These are phyloP conservation scores for Odobenus rosmarus DNA, from an alignment of 2,113 vertebrate species.

Conservation along the genomic window DNA sequence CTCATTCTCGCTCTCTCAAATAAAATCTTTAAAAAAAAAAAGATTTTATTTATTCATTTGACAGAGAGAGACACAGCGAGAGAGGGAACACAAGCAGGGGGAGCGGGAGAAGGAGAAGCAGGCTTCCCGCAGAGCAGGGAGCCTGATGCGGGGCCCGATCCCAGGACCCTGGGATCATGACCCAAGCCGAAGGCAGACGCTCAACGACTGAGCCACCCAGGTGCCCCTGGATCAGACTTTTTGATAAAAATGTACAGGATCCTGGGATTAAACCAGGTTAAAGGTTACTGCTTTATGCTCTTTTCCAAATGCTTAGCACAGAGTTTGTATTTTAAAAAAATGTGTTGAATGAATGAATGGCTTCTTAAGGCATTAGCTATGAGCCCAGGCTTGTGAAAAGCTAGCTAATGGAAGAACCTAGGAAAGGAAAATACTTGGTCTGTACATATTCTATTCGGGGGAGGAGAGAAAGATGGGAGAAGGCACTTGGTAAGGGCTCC, in stretches of 20 bases:
- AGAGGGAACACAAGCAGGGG: too few relatives aligned
- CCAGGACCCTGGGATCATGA: too few relatives aligned
- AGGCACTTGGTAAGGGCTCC: neutral
- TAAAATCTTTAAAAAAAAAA: too few relatives aligned
- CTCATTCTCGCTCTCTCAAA: too few relatives aligned
- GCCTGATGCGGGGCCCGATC: too few relatives aligned
- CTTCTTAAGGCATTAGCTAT: neutral
- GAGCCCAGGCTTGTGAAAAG: slow-evolving; percentile 8
- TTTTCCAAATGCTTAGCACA: slow-evolving; percentile 20
- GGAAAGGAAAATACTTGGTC: slow-evolving; percentile 1
- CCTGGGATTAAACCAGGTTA: neutral
- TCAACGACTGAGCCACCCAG: too few relatives aligned
- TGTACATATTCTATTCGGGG: neutral
- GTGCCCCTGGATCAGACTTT: neutral
- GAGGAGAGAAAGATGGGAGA: neutral
- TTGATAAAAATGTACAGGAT: slow-evolving; percentile 49
- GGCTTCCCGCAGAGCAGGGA: too few relatives aligned
- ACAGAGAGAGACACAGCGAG: too few relatives aligned
- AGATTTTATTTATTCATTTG: too few relatives aligned
- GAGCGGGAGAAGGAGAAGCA: too few relatives aligned
- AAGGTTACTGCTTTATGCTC: neutral
- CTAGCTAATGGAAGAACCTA: neutral
- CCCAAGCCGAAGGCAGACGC: too few relatives aligned
- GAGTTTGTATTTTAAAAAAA: neutral
- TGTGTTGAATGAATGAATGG: neutral